phyloP scores from a whole-genome alignment of 2,797 vertebrate genomes.

The Pipistrellus nathusii region DNA sequence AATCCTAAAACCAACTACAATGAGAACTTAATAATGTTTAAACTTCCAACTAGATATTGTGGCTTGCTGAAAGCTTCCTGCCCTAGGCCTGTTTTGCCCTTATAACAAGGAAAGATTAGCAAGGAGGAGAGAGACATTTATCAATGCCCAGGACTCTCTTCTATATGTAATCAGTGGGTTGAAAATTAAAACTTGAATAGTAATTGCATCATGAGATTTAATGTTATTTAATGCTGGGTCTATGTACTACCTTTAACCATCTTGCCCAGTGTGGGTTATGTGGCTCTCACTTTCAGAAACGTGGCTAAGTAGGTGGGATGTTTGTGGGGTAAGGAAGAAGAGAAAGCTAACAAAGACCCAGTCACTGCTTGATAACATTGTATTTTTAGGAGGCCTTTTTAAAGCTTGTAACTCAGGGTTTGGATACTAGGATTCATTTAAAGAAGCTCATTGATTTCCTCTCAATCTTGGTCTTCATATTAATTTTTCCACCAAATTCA shows the following conservation, averaged over 20 bases:
- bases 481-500: not conserved
- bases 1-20: slow-evolving; percentile 55
- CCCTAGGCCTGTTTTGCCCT: not conserved
- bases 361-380: not conserved
- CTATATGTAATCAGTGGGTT: not conserved
- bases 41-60: not conserved
- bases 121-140: not conserved
- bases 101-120: not conserved
- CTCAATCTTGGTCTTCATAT: not conserved
- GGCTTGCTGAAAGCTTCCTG: not conserved
- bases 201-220: not conserved
- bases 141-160: not conserved
- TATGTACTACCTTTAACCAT: not conserved
- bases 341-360: not conserved
- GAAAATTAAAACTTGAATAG: not conserved
- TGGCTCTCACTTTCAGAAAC: not conserved
- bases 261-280: not conserved
- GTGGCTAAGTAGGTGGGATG: not conserved
- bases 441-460: slow-evolving; percentile 4
- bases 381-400: not conserved
- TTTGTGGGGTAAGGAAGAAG: not conserved
- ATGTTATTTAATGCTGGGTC: not conserved
- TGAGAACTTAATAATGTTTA: slow-evolving; percentile 4
- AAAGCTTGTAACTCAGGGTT: not conserved
- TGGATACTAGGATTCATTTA: not conserved